These are phyloP conservation scores for Campoletis sonorensis DNA, from an alignment of 1,140 invertebrate species.

Conservation along the genomic window DNA sequence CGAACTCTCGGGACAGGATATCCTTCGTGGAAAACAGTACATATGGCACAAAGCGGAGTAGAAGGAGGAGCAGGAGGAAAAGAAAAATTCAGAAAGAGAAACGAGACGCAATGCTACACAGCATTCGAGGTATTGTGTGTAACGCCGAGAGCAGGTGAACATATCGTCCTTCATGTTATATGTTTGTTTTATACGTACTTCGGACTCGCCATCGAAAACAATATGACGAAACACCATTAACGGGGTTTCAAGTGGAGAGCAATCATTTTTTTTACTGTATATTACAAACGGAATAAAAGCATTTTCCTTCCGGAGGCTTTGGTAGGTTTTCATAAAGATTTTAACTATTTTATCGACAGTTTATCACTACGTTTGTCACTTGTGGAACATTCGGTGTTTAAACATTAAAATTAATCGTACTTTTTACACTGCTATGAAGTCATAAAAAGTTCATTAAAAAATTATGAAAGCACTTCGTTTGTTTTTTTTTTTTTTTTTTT, in stretches of 20 bases:
- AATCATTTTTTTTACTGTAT: no score
- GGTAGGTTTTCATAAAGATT: no score
- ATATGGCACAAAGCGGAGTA: not conserved
- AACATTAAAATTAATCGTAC: no score
- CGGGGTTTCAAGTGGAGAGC: not conserved
- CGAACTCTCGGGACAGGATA: conserved; percentile 25
- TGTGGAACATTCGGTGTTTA: no score
- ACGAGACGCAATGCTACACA: not conserved
- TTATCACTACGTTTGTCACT: no score
- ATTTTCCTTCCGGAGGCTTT: no score
- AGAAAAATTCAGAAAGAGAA: conserved; percentile 21
- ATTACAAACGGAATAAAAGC: no score
- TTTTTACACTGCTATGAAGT: no score
- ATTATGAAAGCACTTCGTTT: no score
- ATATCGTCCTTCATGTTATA: conserved; percentile 1
- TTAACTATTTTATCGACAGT: no score
- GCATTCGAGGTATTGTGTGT: not conserved
- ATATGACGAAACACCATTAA: conserved; percentile 7
- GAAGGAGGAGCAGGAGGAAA: not conserved
- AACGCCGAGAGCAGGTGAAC: conserved; percentile 12
- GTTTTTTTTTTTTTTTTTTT: no score
- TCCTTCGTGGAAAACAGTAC: conserved; percentile 16
- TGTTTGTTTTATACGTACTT: not conserved
- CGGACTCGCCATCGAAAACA: not conserved
- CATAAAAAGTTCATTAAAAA: no score